Base-by-base conservation (phyloP, 2,888 invertebrate genomes). In the Trichopria drosophilae region DNA sequence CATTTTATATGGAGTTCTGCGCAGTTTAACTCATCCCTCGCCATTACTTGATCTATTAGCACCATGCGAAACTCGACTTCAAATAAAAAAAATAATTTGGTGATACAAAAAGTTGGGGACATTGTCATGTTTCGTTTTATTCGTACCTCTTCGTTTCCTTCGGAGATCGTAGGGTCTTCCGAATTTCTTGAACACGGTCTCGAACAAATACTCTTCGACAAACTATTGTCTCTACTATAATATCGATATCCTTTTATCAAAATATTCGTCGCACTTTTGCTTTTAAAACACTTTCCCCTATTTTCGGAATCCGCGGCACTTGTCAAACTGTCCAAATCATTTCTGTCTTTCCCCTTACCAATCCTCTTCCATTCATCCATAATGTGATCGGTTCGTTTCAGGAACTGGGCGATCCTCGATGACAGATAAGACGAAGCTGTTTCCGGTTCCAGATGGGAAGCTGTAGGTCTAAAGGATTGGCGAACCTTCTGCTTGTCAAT, bases 281-380 rank as follows among this genome's bases (percentile, higher is more conserved):
- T 87, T 20, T 64, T 39, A 4, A 46, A 3, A 6, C 47, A 45
- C 2, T 55, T 55, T 6, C 51, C 41, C 3, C 43, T 55, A 4
- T 48, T 37, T 22, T 47, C 45, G 12, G 49, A 42, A 12, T 28
- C 23, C 29, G 47, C 36, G 15, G 10, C 31, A 40, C 4, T 10
- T n/a, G n/a, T 55, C 48, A 60, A 50, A 13, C 48, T 56, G 7
- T 62, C 60, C 29, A 69, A 50, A 3, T 69, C 67, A 7, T 70
- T 69, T 20, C 77, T 72, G 48, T 81, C 80, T 57, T 82, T 81
- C 59, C 78, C 81, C 45, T 83, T 83, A 0, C 89, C 88, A 40
- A 87, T 65, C 55, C 85, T 80, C 48, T 83, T 80, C 92, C 92
- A 93, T 68, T 92, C 90, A 65, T 92, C 90, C 84, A 89, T 89